Evolutionary conservation across 64 coral and sea anemone genomes (phyloP), one percentile per base, ranked within the genome.

Genomic region (Montipora cactus): DNA sequence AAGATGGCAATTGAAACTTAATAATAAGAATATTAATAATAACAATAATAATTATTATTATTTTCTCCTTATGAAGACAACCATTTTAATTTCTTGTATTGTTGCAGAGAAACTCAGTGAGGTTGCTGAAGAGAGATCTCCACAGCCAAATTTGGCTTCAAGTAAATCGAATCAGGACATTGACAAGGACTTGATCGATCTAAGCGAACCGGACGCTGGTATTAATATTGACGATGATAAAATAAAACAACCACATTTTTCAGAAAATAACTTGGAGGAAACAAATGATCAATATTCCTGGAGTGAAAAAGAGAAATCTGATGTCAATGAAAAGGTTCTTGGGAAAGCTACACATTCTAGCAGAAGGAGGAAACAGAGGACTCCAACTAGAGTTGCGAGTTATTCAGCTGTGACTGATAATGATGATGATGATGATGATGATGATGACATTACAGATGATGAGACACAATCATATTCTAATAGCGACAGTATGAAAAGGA

Each of bases 361-460:
- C 61, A 84, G 82, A 50, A 81, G 53, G n/a, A 46, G 82, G 66
- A 86, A 86, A 50, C 82, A 86, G 19, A 86, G 49, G 66, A 86
- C 47, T 8, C 62, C 82, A 49, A 45, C 47, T 22, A 86, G 22
- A 72, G 82, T 72, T 18, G 46, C 37, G 1, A 67, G 44, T 86
- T 72, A 23, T 21, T 3, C 19, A 50, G 15, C 14, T 16, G 3
- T 62, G 19, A 62, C 49, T 46, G 16, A 70, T 11, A 11, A 57
- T 8, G 53, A 57, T 67, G 44, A 70, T 11, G 28, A 67, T 45
- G 16, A 70, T 11, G 53, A 57, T 67, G 44, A 70, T 11, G 82
- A 86, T 86, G 66, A 72, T 72, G 82, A 86, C n/a, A 50, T 86
- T 19, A 86, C 82, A 71, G 82, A 86, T 72, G 82, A 86, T 50